Percentiles rank a stretch among this genome's conserved stretches.
Conservation (phyloP, 2,888 invertebrate genomes). For the Trachelus troglodyta region DNA sequence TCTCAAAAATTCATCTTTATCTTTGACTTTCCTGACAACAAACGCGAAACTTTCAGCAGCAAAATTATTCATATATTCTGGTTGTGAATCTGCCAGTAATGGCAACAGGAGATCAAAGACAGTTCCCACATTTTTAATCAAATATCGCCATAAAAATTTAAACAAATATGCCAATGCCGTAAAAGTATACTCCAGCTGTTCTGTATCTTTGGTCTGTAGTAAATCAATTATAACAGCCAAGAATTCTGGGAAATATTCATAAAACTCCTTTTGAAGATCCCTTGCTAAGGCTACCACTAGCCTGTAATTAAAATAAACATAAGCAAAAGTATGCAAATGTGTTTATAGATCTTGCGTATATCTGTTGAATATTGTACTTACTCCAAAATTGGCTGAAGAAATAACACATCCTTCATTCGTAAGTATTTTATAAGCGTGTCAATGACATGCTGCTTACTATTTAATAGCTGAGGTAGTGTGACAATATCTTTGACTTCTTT, state of each 20-base stretch:
- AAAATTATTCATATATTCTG: constrained; percentile 89
- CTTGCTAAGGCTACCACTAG: constrained; percentile 86
- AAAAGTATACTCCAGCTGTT: constrained; percentile 87
- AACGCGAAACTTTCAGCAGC: constrained; percentile 97
- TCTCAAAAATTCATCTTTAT: constrained; percentile 79
- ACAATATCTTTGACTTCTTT: constrained; percentile 80
- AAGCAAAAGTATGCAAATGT: constrained; percentile 11
- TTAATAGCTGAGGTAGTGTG: constrained; percentile 86
- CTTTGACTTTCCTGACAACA: constrained; percentile 88
- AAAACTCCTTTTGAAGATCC: constrained; percentile 91
- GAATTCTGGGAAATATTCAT: constrained; percentile 83
- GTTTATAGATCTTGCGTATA: not conserved
- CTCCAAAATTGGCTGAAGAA: constrained; percentile 87
- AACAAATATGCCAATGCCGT: constrained; percentile 90
- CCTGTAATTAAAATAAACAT: constrained; percentile 67
- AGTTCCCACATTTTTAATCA: constrained; percentile 81
- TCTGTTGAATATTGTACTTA: constrained; percentile 68
- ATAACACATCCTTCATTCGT: constrained; percentile 76
- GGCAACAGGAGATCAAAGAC: constrained; percentile 81
- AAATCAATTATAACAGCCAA: constrained; percentile 79
- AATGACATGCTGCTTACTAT: constrained; percentile 82
- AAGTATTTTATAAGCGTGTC: constrained; percentile 80
- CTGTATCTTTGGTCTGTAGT: constrained; percentile 81
- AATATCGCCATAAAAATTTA: constrained; percentile 86
- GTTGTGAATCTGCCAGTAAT: constrained; percentile 80